Evolutionary conservation across 2,888 invertebrate genomes (phyloP).

Genomic region (Drosophila anomelani): DNA sequence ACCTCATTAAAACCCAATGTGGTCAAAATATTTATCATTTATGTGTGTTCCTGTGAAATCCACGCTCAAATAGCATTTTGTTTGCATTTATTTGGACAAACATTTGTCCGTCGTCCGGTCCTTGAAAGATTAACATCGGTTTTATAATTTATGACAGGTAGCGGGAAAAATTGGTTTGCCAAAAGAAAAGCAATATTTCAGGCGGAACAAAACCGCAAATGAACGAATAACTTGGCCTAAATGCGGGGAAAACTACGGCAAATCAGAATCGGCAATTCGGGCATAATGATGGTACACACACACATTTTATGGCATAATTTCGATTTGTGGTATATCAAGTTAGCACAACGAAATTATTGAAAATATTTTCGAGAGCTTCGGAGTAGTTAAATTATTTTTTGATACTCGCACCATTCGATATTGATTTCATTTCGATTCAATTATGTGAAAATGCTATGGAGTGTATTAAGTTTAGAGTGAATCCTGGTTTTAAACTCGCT

Average conservation of each 20-base stretch:
- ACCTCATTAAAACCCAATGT: slow-evolving; percentile 76
- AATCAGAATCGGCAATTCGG: slow-evolving; percentile 27
- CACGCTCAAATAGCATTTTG: slow-evolving; percentile 28
- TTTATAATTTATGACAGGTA: slow-evolving; percentile 72
- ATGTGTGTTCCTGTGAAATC: slow-evolving; percentile 24
- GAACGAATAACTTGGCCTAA: slow-evolving; percentile 41
- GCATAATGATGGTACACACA: slow-evolving; percentile 32
- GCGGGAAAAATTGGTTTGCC: slow-evolving; percentile 4
- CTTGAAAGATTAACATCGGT: slow-evolving; percentile 58
- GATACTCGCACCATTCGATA: not conserved
- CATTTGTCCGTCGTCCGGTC: slow-evolving; percentile 54
- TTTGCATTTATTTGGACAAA: slow-evolving; percentile 37
- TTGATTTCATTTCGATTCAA: slow-evolving; percentile 23
- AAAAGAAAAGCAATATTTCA: slow-evolving; percentile 52
- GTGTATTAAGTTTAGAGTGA: slow-evolving; percentile 27
- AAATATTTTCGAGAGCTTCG: slow-evolving; percentile 26
- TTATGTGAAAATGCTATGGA: slow-evolving; percentile 9
- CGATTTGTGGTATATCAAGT: slow-evolving; percentile 48
- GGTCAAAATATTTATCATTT: slow-evolving; percentile 75
- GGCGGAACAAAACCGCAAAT: slow-evolving; percentile 61
- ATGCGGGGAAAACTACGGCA: slow-evolving; percentile 48
- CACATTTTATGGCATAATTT: slow-evolving; percentile 40
- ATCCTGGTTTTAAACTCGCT: not conserved
- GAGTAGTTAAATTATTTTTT: slow-evolving; percentile 25
- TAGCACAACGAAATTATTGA: slow-evolving; percentile 29